phyloP scores from a whole-genome alignment of 2,888 invertebrate species.

The Nemotelus nigrinus region DNA sequence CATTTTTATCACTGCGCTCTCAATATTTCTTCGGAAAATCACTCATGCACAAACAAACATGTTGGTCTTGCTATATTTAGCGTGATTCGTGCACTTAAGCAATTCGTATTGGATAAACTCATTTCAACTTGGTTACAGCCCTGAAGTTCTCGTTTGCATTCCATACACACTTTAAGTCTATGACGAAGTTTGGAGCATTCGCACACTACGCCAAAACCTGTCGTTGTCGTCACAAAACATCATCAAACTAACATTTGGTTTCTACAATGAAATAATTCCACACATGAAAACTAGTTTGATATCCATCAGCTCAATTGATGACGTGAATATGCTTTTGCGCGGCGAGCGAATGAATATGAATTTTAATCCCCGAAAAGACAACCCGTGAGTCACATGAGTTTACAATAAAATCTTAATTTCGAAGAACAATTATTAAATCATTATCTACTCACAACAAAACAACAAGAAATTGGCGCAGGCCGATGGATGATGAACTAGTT shows the following conservation, averaged over 20 bases:
- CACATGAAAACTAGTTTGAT: neutral
- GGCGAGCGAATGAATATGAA: too few species aligned
- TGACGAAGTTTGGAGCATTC: too few species aligned
- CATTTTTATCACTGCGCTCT: constrained; percentile 7
- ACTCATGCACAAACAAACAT: neutral
- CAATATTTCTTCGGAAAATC: constrained; percentile 12
- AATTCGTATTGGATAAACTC: neutral
- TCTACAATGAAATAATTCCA: constrained; percentile 11
- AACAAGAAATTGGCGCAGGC: too few species aligned
- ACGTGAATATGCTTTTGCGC: neutral
- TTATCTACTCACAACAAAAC: constrained; percentile 17
- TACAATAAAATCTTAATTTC: neutral
- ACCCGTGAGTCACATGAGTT: constrained; percentile 33
- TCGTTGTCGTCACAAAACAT: too few species aligned
- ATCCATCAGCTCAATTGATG: neutral
- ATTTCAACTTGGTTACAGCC: too few species aligned
- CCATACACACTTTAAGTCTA: too few species aligned
- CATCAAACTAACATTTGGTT: constrained; percentile 9
- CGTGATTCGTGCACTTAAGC: neutral
- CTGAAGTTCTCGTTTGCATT: too few species aligned
- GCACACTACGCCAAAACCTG: too few species aligned
- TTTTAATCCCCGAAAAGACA: neutral
- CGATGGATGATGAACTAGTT: too few species aligned
- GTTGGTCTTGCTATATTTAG: neutral
- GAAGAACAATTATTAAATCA: neutral